Base-by-base conservation (phyloP, 2,113 vertebrate genomes). In the Planiliza haematocheilus region DNA sequence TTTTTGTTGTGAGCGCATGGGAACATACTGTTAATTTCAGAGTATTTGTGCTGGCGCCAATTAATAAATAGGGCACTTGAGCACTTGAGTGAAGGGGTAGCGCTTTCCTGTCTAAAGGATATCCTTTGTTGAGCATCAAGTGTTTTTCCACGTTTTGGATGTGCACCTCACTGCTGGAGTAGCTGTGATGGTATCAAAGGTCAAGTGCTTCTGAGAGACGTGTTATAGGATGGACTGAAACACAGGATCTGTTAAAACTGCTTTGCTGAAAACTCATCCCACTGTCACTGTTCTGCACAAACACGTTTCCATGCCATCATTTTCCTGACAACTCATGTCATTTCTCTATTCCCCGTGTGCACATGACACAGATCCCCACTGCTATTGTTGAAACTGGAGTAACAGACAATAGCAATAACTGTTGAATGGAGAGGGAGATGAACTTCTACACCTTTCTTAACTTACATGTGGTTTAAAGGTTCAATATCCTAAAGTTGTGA, bases 121-220 rank as follows among this genome's bases (percentile, higher is more conserved):
- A 88, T 95, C 93, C 93, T 93, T 91, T 93, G 90, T 93, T 93
- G 81, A 89, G 88, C 77, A 85, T 79, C 37, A 82, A 88, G 52
- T 91, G 84, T 88, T 89, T 92, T 91, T 90, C 87, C 82, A 86
- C 82, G 50, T 67, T 71, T 86, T 77, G 84, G 76, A 72, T 71
- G 71, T 76, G 63, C 56, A 46, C 66, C 49, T 69, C 12, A 48
- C 56, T 71, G 64, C 45, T 55, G 65, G 49, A 46, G 74, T 37
- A 58, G 64, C 77, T 12, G 43, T 45, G 42, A 71, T 63, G 72
- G 71, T 57, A 66, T 57, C 43, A 74, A 68, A 74, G 74, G 76
- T 83, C 68, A 71, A 12, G 46, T 55, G 43, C 64, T 61, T 74
- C 52, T 43, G 74, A 46, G 66, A 86, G 7, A 61, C 24, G 1